phyloP scores from a whole-genome alignment of 1,140 invertebrate species.

The Batillaria attramentaria region DNA sequence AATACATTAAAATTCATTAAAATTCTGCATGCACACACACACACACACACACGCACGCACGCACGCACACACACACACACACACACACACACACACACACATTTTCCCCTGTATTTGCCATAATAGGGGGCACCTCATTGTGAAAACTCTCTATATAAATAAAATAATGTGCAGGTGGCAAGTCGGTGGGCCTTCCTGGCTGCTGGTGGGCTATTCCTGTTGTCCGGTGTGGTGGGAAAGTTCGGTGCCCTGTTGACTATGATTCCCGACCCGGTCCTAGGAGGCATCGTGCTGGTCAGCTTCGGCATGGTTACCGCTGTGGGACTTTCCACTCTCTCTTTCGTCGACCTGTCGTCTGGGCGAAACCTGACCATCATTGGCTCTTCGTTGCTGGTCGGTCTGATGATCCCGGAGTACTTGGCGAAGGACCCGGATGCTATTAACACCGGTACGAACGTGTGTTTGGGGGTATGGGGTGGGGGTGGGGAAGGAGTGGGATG shows the following conservation, averaged over 20 bases:
- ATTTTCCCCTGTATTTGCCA: too few species aligned
- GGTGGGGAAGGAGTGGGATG: too few species aligned
- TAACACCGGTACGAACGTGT: constrained; percentile 76
- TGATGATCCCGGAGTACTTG: constrained; percentile 77
- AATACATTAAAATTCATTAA: too few species aligned
- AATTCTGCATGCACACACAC: too few species aligned
- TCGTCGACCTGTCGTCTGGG: constrained; percentile 68
- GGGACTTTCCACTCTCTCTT: constrained; percentile 63
- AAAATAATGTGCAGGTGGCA: constrained; percentile 59
- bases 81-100: too few species aligned
- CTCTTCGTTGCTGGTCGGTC: constrained; percentile 69
- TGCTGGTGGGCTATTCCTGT: constrained; percentile 84
- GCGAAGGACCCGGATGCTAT: constrained; percentile 77
- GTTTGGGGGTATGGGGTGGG: too few species aligned
- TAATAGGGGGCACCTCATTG: too few species aligned
- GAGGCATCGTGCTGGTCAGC: constrained; percentile 70
- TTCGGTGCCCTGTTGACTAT: constrained; percentile 87
- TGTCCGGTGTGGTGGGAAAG: constrained; percentile 80
- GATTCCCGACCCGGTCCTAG: constrained; percentile 89
- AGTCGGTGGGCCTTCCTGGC: constrained; percentile 75
- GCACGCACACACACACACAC: too few species aligned
- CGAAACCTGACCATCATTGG: constrained; percentile 72
- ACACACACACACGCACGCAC: too few species aligned
- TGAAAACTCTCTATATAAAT: too few species aligned
- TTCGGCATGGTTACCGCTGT: constrained; percentile 72